phyloP scores from a whole-genome alignment of 2,797 vertebrate genomes.

The Varecia variegata region DNA sequence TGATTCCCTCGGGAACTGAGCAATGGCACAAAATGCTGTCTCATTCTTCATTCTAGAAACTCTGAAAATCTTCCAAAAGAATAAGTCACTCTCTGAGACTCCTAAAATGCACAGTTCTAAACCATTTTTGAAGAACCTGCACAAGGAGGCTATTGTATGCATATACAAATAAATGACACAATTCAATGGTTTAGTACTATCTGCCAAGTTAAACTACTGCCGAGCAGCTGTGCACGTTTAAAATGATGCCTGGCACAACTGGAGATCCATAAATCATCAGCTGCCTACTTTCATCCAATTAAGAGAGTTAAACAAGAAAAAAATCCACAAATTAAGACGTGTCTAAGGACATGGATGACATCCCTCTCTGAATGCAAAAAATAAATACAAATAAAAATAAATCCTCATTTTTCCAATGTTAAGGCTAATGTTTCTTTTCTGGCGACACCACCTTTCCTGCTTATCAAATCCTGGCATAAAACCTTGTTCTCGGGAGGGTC shows the following conservation, averaged over 20 bases:
- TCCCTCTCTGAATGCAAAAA: conserved; percentile 76
- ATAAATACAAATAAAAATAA: conserved; percentile 67
- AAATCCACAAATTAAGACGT: conserved; percentile 83
- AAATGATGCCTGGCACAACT: conserved; percentile 85
- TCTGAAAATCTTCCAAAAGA: conserved; percentile 62
- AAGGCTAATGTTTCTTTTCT: conserved; percentile 30
- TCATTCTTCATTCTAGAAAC: conserved; percentile 80
- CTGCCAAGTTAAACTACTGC: conserved; percentile 88
- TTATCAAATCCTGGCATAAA: conserved; percentile 48
- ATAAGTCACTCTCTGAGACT: conserved; percentile 81
- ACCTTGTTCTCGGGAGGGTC: conserved; percentile 30
- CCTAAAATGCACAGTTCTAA: conserved; percentile 79
- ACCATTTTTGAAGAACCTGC: conserved; percentile 83
- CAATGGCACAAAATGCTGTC: conserved; percentile 70
- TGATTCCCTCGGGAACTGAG: conserved; percentile 69
- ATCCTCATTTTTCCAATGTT: conserved; percentile 34
- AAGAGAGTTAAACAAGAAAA: conserved; percentile 80
- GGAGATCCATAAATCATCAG: conserved; percentile 86
- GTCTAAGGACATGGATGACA: conserved; percentile 82
- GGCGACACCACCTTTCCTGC: conserved; percentile 26
- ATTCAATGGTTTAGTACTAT: conserved; percentile 85
- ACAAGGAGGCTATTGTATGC: conserved; percentile 87
- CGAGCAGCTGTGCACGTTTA: conserved; percentile 88
- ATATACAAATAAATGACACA: conserved; percentile 89
- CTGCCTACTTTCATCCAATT: conserved; percentile 86